phyloP scores from a whole-genome alignment of 1,140 invertebrate genomes.

The Rhopalosiphum padi region DNA sequence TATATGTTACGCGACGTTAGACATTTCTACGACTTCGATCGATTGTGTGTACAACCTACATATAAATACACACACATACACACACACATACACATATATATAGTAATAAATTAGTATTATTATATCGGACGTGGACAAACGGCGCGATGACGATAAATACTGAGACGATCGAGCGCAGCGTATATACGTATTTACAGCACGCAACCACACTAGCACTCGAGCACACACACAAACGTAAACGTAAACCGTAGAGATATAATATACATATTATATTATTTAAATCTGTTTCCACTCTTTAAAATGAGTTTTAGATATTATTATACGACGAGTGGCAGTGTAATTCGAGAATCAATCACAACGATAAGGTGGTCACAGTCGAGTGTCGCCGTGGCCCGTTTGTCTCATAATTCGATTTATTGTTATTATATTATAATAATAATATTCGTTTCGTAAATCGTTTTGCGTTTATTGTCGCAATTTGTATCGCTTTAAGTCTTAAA shows the following conservation, averaged over 20 bases:
- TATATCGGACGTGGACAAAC: background rate
- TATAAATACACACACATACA: background rate
- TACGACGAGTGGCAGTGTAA: background rate
- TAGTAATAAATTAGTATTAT: background rate
- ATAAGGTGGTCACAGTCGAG: background rate
- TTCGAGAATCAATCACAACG: conserved; percentile 37
- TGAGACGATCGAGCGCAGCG: background rate
- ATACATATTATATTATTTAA: background rate
- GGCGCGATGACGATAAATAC: background rate
- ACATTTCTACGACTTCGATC: conserved; percentile 49
- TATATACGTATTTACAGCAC: background rate
- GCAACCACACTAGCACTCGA: background rate
- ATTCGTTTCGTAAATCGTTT: background rate
- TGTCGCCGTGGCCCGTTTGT: background rate
- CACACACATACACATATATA: background rate
- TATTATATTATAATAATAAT: background rate
- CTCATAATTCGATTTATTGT: background rate
- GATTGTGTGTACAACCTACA: conserved; percentile 17
- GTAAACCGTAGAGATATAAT: background rate
- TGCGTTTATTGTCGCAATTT: background rate
- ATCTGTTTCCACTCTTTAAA: background rate
- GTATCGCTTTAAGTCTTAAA: background rate
- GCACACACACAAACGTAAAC: too few species aligned
- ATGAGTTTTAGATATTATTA: background rate
- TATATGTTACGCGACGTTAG: conserved; percentile 28